phyloP scores from a whole-genome alignment of 2,888 invertebrate genomes.

The Brachypterus glaber region DNA sequence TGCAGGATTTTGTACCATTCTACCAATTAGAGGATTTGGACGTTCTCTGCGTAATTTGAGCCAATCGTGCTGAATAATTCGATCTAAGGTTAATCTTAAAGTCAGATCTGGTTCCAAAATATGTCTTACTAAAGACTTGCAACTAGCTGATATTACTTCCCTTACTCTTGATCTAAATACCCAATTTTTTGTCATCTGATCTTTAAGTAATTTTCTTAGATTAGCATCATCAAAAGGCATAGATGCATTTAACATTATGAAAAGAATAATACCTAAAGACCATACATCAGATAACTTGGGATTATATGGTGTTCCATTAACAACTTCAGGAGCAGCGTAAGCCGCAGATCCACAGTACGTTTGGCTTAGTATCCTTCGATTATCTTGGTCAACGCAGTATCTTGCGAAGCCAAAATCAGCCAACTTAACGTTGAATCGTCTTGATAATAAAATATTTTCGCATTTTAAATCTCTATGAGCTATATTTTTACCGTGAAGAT shows the following conservation, averaged over 20 bases:
- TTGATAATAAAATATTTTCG: constrained; percentile 79
- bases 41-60: constrained; percentile 54
- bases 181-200: constrained; percentile 75
- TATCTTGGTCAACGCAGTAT: constrained; percentile 63
- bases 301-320: constrained; percentile 80
- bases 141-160: constrained; percentile 57
- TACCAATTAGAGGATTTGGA: constrained; percentile 49
- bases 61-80: constrained; percentile 71
- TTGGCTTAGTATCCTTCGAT: constrained; percentile 69
- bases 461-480: constrained; percentile 91
- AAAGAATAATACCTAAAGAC: constrained; percentile 86
- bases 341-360: constrained; percentile 96
- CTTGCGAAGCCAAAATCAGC: constrained; percentile 93
- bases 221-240: constrained; percentile 92
- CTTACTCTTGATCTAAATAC: constrained; percentile 61
- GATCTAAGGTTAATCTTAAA: constrained; percentile 62
- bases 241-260: constrained; percentile 87
- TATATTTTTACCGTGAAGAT: constrained; percentile 74
- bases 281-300: constrained; percentile 86
- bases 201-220: constrained; percentile 68
- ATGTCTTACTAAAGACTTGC: constrained; percentile 68
- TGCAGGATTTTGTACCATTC: constrained; percentile 54
- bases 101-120: constrained; percentile 80
- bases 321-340: constrained; percentile 92
- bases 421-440: constrained; percentile 78